Evolutionary conservation across 2,113 vertebrate genomes (phyloP).

Genomic region (Pleuronectes platessa): DNA sequence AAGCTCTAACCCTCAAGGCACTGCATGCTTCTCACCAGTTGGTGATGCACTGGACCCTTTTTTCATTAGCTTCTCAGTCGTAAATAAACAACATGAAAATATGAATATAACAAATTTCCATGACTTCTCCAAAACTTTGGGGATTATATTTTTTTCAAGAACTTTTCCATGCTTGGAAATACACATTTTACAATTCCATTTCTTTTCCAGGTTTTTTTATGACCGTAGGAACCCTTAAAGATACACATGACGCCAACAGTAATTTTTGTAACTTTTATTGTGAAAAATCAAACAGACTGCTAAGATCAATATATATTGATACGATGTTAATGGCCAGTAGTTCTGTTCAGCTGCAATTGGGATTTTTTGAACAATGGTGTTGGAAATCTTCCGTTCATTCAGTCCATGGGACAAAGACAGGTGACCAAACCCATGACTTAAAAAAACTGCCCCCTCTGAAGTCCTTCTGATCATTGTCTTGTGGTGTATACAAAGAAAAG

Average conservation of each 20-base stretch:
- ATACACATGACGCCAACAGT: conserved; percentile 15
- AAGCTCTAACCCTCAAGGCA: too few species aligned
- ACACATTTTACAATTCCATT: too few species aligned
- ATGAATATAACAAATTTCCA: too few species aligned
- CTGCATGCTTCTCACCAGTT: too few species aligned
- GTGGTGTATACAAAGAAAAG: conserved; percentile 70
- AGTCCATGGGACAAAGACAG: conserved; percentile 59
- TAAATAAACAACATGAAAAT: too few species aligned
- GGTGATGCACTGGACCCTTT: too few species aligned
- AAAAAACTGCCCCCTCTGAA: conserved; percentile 43
- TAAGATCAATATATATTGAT: conserved; percentile 86
- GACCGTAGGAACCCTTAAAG: background rate
- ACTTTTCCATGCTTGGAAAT: too few species aligned
- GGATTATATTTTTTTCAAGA: too few species aligned
- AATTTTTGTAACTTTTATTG: conserved; percentile 86
- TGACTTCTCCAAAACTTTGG: too few species aligned
- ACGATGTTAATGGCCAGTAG: conserved; percentile 84
- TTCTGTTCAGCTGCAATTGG: conserved; percentile 81
- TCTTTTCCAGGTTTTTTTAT: too few species aligned
- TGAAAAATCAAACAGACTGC: conserved; percentile 86
- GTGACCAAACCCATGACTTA: conserved; percentile 41
- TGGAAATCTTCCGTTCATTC: conserved; percentile 68
- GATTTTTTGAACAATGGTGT: conserved; percentile 75
- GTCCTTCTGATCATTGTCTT: conserved; percentile 40
- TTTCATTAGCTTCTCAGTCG: too few species aligned